Evolutionary conservation across 2,888 invertebrate species (phyloP), one percentile per base, ranked within the genome.

Genomic region (Slavum lentiscoides): DNA sequence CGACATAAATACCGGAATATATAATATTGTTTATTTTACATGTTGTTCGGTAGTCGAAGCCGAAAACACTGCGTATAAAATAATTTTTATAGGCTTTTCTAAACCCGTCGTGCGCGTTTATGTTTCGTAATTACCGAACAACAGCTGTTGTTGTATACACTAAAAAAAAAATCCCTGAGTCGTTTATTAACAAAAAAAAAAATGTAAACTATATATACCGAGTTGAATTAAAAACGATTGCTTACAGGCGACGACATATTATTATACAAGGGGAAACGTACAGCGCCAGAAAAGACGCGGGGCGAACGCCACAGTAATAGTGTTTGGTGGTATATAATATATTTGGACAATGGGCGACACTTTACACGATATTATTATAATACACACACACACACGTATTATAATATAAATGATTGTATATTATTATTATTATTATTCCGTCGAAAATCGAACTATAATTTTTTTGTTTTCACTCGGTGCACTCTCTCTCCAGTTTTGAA

Each of bases 381-480:
- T 49, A 49, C 11, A 17, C 3, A 23, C 37, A 53, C 30, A 43
- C 49, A 49, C 67, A 59, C 30, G 30, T 30, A 30, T 30, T 30
- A 68, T 59, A 19, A 76, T 74, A 74, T 13, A n/a, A 75, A 43
- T 43, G 55, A 74, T 66, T 58, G 53, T 61, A 19, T 55, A 30
- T 30, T 30, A 30, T 30, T 30, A 30, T 30, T 30, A 30, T 30
- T 30, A 30, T 17, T 58, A 23, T 64, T 62, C 21, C 2, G 58
- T 76, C 11, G 15, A 68, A n/a, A 49, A 75, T 76, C 75, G 67
- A 68, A 67, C 67, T 59, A 68, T 76, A 76, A 59, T 68, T 76
- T 68, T 76, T 76, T 68, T 75, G 55, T 75, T 75, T 75, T 75
- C n/a, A n/a, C 30, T 43, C 30, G 17, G 11, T 37, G 37, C n/a